Percentiles rank a stretch among this genome's conserved stretches.
These are phyloP conservation scores for Nylanderia fulva DNA, from an alignment of 1,140 invertebrate species.

Conservation along the genomic window DNA sequence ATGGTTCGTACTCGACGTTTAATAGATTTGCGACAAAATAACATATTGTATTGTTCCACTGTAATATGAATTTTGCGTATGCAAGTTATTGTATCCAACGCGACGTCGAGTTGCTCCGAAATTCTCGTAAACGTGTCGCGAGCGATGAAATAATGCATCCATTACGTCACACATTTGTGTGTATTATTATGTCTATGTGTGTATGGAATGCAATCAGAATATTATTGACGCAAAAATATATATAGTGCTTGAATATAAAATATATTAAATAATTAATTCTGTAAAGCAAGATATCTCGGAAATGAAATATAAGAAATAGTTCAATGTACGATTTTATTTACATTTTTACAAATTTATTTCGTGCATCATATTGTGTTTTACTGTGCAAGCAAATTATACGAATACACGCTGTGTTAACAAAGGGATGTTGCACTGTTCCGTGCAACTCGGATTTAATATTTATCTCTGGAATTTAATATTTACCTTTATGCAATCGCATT, in stretches of 20 bases:
- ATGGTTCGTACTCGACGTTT: background rate
- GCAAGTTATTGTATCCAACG: slow-evolving; percentile 22
- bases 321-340: background rate
- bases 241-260: background rate
- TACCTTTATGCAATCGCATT: no score
- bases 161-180: background rate
- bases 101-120: slow-evolving; percentile 15
- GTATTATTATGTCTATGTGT: no score
- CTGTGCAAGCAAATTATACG: background rate
- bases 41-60: slow-evolving; percentile 14
- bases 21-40: slow-evolving; percentile 38
- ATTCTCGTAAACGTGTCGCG: slow-evolving; percentile 20
- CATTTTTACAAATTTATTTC: no score
- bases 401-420: background rate
- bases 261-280: background rate
- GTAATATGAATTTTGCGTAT: slow-evolving; percentile 16
- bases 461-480: no score
- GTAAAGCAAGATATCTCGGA: background rate
- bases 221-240: background rate
- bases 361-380: background rate
- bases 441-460: no score
- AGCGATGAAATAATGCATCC: slow-evolving; percentile 13
- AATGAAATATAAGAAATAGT: background rate
- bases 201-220: background rate
- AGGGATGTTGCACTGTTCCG: background rate